phyloP scores from a whole-genome alignment of 2,888 invertebrate species.

The Tiliacea aurago region DNA sequence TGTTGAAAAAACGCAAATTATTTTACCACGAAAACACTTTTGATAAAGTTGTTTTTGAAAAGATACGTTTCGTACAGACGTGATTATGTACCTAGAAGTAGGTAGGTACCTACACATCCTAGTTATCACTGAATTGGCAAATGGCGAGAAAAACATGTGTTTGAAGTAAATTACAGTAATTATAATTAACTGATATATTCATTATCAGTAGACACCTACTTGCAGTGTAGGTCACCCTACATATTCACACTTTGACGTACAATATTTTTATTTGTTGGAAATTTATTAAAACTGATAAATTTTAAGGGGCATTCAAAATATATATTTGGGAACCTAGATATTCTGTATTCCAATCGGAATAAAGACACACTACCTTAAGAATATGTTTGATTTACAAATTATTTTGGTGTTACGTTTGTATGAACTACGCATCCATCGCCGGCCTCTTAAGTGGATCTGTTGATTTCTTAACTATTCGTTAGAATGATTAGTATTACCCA shows the following conservation, averaged over 20 bases:
- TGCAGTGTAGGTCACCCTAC: constrained; percentile 19
- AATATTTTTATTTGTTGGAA: not conserved
- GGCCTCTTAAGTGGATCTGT: not conserved
- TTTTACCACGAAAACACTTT: constrained; percentile 15
- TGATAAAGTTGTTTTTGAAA: constrained; percentile 43
- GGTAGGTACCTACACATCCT: not conserved
- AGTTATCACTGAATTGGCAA: constrained; percentile 15
- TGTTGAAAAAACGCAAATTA: not conserved
- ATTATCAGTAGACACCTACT: constrained; percentile 21
- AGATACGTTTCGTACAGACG: constrained; percentile 12
- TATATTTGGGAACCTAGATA: too few species aligned
- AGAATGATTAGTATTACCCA: too few species aligned
- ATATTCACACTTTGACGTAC: not conserved
- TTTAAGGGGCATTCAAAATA: too few species aligned
- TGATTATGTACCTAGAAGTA: not conserved
- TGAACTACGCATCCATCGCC: too few species aligned
- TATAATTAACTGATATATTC: constrained; percentile 29
- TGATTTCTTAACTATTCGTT: not conserved
- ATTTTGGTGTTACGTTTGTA: too few species aligned
- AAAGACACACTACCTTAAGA: too few species aligned
- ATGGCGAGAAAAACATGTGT: constrained; percentile 22
- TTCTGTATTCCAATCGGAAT: too few species aligned
- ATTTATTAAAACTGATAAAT: not conserved
- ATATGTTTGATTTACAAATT: too few species aligned
- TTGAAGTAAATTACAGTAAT: constrained; percentile 7